These are phyloP conservation scores for Eupithecia dodoneata DNA, from an alignment of 2,888 invertebrate genomes.

Conservation along the genomic window DNA sequence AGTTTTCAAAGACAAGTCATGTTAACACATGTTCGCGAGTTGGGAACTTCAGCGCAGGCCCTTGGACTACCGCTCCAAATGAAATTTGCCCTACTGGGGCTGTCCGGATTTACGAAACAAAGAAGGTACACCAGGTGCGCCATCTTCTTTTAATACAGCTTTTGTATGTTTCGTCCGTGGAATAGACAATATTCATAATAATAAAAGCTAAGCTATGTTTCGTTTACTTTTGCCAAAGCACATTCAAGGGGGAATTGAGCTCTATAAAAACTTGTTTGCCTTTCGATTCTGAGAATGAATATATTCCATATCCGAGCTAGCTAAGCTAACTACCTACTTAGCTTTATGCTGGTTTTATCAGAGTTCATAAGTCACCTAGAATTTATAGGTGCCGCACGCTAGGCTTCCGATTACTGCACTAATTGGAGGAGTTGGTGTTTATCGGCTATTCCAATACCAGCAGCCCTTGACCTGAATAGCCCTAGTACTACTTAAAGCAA, in stretches of 20 bases:
- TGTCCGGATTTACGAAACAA: slow-evolving; percentile 56
- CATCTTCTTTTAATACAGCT: slow-evolving; percentile 14
- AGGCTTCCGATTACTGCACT: slow-evolving; percentile 26
- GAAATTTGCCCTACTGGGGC: slow-evolving; percentile 79
- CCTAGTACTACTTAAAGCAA: slow-evolving; percentile 6
- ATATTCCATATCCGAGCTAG: not conserved
- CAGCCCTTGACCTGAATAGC: slow-evolving; percentile 22
- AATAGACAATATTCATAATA: not conserved
- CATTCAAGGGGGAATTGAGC: not conserved
- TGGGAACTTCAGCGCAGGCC: slow-evolving; percentile 66
- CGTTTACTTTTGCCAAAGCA: slow-evolving; percentile 6
- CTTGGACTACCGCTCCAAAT: slow-evolving; percentile 69
- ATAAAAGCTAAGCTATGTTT: not conserved
- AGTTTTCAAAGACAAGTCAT: slow-evolving; percentile 80
- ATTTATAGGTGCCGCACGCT: slow-evolving; percentile 25
- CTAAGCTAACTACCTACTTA: not conserved
- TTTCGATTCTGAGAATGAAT: not conserved
- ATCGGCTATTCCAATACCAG: slow-evolving; percentile 16
- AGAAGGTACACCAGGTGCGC: slow-evolving; percentile 22
- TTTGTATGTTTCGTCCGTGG: slow-evolving; percentile 4
- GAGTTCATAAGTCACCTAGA: slow-evolving; percentile 5
- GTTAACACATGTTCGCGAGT: slow-evolving; percentile 79
- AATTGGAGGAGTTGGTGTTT: slow-evolving; percentile 29
- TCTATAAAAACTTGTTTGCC: not conserved
- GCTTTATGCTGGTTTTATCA: slow-evolving; percentile 4